Evolutionary conservation across 1,140 invertebrate genomes (phyloP).

Genomic region (Listronotus oregonensis): DNA sequence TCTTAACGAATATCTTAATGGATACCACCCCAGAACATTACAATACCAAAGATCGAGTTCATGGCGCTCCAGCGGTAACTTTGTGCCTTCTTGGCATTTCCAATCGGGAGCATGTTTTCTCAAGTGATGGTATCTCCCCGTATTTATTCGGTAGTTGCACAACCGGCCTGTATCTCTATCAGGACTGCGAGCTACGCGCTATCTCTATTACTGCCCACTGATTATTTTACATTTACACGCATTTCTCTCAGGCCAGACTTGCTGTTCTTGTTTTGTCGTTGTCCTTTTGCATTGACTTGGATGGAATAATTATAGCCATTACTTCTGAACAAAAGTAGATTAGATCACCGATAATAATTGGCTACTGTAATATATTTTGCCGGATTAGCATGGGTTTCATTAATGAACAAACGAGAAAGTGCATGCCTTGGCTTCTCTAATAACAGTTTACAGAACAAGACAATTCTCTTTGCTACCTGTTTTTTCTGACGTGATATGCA

Average conservation of each 20-base stretch:
- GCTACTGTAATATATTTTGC: constrained; percentile 44
- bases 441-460: constrained; percentile 18
- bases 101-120: constrained; percentile 51
- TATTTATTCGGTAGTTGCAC: constrained; percentile 54
- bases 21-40: constrained; percentile 32
- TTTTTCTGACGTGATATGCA: constrained; percentile 21
- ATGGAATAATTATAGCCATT: constrained; percentile 47
- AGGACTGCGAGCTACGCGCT: constrained; percentile 46
- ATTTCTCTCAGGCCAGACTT: constrained; percentile 40
- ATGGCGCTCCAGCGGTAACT: constrained; percentile 33
- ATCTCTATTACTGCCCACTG: constrained; percentile 51
- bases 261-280: constrained; percentile 33
- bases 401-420: constrained; percentile 41
- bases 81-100: constrained; percentile 40
- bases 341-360: constrained; percentile 47
- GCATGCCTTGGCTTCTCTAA: constrained; percentile 32
- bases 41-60: constrained; percentile 31
- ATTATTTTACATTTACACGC: constrained; percentile 53
- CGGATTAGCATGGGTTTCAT: constrained; percentile 38
- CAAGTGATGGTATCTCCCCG: constrained; percentile 36
- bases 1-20: constrained; percentile 34
- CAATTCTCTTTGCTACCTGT: constrained; percentile 19
- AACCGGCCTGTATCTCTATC: constrained; percentile 47
- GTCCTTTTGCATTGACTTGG: constrained; percentile 34
- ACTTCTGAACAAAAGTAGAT: constrained; percentile 46